phyloP scores from a whole-genome alignment of 92 coral and sea anemone species.

The Epizoanthus stellaris region DNA sequence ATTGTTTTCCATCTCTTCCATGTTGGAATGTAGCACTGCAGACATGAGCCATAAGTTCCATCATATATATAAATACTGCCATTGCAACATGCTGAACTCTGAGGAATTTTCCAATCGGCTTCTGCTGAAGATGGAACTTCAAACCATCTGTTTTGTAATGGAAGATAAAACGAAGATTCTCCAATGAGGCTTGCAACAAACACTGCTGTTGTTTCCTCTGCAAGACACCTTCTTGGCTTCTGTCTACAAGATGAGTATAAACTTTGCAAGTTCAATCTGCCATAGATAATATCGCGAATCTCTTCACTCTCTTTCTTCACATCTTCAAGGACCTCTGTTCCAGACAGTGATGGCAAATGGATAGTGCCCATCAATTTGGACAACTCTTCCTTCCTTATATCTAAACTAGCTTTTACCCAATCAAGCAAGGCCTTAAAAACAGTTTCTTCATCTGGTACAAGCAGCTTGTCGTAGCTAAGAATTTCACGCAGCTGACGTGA shows the following conservation, averaged over 20 bases:
- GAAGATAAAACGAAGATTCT: background rate
- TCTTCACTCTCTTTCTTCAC: background rate
- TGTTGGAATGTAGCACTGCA: conserved; percentile 26
- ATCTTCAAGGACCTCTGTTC: background rate
- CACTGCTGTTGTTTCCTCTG: background rate
- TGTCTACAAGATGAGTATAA: conserved; percentile 11
- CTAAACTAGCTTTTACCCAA: conserved; percentile 10
- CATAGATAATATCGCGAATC: background rate
- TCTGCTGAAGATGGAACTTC: background rate
- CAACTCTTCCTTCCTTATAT: background rate
- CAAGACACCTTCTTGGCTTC: conserved; percentile 7
- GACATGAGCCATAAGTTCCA: background rate
- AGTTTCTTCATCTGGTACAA: conserved; percentile 20
- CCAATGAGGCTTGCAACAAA: too few relatives aligned
- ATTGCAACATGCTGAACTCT: conserved; percentile 19
- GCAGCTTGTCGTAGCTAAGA: background rate
- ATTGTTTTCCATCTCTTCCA: conserved; percentile 21
- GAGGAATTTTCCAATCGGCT: background rate
- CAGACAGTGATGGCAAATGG: background rate
- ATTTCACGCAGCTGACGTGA: background rate
- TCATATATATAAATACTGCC: conserved; percentile 10
- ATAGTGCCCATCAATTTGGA: background rate
- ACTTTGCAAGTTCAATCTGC: background rate
- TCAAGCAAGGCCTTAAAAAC: conserved; percentile 7
- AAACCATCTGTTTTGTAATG: conserved; percentile 7